Evolutionary conservation across 2,113 vertebrate species (phyloP).

Genomic region (Podilymbus podiceps): DNA sequence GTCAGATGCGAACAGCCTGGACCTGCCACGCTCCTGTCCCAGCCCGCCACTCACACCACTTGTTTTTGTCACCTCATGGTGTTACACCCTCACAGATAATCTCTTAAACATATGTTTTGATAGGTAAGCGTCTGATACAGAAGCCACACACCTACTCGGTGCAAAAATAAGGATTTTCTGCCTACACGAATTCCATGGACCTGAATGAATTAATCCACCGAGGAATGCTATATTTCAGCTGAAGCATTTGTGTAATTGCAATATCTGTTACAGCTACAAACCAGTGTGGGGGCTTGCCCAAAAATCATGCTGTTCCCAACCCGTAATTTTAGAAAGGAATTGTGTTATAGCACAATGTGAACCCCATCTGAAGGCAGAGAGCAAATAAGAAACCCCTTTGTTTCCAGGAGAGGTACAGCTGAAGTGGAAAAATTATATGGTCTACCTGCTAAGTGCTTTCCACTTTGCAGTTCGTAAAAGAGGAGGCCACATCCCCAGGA

Average conservation of each 20-base stretch:
- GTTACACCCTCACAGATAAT: background rate
- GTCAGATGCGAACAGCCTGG: background rate
- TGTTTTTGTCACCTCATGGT: background rate
- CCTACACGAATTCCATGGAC: background rate
- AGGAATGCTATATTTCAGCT: background rate
- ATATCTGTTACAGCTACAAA: background rate
- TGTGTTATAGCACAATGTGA: background rate
- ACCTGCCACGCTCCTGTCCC: background rate
- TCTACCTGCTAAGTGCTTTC: conserved; percentile 42
- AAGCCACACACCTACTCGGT: background rate
- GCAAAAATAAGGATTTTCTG: conserved; percentile 7
- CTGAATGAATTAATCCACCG: background rate
- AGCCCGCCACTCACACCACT: accelerated
- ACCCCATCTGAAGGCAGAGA: background rate
- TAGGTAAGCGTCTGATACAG: background rate
- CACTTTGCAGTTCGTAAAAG: conserved; percentile 11
- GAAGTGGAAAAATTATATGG: background rate
- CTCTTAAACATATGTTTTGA: background rate
- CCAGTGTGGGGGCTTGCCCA: background rate
- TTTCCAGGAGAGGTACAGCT: background rate
- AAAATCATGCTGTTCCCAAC: background rate
- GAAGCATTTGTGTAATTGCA: background rate
- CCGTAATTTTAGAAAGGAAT: background rate
- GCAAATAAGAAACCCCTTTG: conserved; percentile 2
- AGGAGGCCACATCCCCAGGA: background rate